These are phyloP conservation scores for Halictus quadricinctus DNA, from an alignment of 2,888 invertebrate genomes.

Conservation along the genomic window DNA sequence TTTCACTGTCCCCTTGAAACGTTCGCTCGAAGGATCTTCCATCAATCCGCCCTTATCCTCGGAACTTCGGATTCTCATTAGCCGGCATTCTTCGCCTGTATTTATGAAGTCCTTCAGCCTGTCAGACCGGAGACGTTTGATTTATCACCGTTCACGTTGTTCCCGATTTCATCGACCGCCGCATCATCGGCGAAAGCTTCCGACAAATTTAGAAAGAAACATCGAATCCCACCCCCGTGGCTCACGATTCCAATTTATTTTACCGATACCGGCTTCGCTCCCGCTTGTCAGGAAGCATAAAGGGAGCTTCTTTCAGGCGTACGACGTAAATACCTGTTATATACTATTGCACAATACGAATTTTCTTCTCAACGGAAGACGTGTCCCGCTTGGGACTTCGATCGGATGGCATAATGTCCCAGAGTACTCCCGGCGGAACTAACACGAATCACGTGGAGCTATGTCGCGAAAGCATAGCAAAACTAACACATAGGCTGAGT, in stretches of 20 bases:
- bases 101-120: constrained; percentile 15
- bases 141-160: constrained; percentile 36
- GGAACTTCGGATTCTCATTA: constrained; percentile 32
- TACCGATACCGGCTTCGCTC: constrained; percentile 26
- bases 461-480: too few species aligned
- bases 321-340: constrained; percentile 45
- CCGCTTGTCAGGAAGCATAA: constrained; percentile 36
- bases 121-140: constrained; percentile 27
- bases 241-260: constrained; percentile 50
- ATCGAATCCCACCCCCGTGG: constrained; percentile 10
- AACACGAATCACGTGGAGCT: neutral
- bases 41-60: constrained; percentile 5
- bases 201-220: constrained; percentile 50
- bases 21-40: neutral
- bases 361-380: constrained; percentile 1
- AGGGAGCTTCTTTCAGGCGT: constrained; percentile 18
- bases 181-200: constrained; percentile 22
- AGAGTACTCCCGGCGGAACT: neutral
- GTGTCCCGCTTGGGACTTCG: constrained; percentile 10
- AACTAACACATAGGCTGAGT: neutral
- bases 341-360: constrained; percentile 26
- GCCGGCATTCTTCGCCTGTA: neutral
- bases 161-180: constrained; percentile 31
- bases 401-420: neutral
- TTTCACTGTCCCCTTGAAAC: constrained; percentile 2